Percentiles rank a stretch among this genome's conserved stretches.
Conservation (phyloP, 1,140 invertebrate species). For the Argopecten irradians region DNA sequence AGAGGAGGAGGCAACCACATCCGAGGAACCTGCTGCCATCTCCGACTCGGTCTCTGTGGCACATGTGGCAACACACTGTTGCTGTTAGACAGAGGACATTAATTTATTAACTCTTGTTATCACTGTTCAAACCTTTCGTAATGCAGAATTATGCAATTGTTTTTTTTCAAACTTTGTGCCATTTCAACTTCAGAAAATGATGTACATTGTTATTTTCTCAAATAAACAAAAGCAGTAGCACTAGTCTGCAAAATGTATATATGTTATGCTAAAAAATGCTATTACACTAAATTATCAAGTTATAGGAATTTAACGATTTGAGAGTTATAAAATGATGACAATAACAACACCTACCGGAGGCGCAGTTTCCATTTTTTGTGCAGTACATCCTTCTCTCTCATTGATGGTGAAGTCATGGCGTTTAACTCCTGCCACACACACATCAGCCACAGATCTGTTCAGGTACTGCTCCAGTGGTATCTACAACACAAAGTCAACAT, state of each 20-base stretch:
- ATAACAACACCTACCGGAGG: constrained; percentile 38
- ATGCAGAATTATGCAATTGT: too few species aligned
- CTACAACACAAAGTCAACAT: constrained; percentile 42
- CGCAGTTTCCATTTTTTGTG: constrained; percentile 62
- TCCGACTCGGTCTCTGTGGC: not conserved
- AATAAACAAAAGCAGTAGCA: too few species aligned
- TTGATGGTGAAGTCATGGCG: constrained; percentile 68
- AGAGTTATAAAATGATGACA: not conserved
- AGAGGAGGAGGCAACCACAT: constrained; percentile 52
- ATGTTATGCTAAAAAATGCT: too few species aligned
- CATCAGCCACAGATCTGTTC: constrained; percentile 52
- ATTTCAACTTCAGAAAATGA: too few species aligned
- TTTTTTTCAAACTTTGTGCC: too few species aligned
- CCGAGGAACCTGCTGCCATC: constrained; percentile 49
- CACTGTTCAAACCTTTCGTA: too few species aligned
- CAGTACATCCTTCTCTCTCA: constrained; percentile 67
- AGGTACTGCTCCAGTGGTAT: constrained; percentile 52
- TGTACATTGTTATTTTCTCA: too few species aligned
- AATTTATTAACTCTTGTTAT: too few species aligned
- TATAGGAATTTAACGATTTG: not conserved
- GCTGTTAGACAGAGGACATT: not conserved
- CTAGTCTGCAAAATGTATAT: not conserved
- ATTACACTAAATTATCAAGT: too few species aligned
- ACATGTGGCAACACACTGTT: not conserved
- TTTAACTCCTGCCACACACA: constrained; percentile 54